Conservation (phyloP, 2,113 vertebrate species). For the Kryptolebias marmoratus region DNA sequence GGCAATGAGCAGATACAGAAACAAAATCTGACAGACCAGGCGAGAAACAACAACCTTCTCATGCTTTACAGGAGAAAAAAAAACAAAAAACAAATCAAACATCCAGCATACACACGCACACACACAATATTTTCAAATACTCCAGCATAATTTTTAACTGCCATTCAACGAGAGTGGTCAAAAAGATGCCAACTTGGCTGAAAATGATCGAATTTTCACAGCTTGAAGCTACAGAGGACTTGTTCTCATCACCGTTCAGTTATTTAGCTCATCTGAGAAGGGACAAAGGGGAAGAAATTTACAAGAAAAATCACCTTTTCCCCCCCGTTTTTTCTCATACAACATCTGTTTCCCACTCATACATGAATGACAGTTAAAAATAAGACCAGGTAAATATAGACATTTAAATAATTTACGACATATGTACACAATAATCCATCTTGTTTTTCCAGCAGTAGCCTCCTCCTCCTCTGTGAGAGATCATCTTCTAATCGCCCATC, state of each 20-base stretch:
- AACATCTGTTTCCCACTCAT: slow-evolving; percentile 57
- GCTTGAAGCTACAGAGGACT: not conserved
- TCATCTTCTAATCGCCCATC: slow-evolving; percentile 90
- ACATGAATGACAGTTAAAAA: slow-evolving; percentile 78
- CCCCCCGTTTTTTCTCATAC: slow-evolving; percentile 4
- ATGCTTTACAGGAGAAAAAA: slow-evolving; percentile 68
- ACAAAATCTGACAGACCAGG: slow-evolving; percentile 55
- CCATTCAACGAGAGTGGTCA: slow-evolving; percentile 56
- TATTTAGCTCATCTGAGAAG: not conserved
- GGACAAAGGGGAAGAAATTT: not conserved
- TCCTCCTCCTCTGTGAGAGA: slow-evolving; percentile 36
- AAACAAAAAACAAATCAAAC: slow-evolving; percentile 23
- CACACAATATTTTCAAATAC: slow-evolving; percentile 66
- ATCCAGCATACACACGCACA: slow-evolving; percentile 42
- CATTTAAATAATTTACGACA: slow-evolving; percentile 86
- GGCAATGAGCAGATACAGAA: slow-evolving; percentile 4
- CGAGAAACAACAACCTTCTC: slow-evolving; percentile 68
- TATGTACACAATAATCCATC: slow-evolving; percentile 83
- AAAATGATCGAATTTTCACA: not conserved
- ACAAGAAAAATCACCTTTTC: not conserved
- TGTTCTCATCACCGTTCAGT: not conserved
- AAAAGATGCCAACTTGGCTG: not conserved
- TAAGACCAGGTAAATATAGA: slow-evolving; percentile 72
- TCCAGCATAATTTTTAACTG: slow-evolving; percentile 68
- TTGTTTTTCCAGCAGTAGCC: slow-evolving; percentile 63